Conservation (phyloP, 1,140 invertebrate genomes). For the Danaus plexippus region DNA sequence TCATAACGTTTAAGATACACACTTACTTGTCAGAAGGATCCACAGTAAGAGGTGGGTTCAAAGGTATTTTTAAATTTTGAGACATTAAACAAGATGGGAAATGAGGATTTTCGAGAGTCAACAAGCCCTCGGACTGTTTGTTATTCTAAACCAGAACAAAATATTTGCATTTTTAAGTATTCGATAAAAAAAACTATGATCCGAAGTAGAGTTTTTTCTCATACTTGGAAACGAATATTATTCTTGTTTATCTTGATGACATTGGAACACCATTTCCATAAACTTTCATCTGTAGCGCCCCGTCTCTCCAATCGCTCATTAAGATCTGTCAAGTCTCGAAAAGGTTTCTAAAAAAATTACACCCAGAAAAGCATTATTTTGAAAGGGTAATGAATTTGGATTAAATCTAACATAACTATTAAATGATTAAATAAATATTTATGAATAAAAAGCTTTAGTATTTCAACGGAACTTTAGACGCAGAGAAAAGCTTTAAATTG, state of each 20-base stretch:
- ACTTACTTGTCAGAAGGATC: constrained; percentile 33
- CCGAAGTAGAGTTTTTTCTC: background rate
- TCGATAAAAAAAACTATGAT: background rate
- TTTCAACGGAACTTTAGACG: no score
- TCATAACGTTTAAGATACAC: background rate
- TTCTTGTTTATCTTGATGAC: constrained; percentile 26
- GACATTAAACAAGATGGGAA: constrained; percentile 47
- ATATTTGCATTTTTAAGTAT: constrained; percentile 12
- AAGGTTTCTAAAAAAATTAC: constrained; percentile 27
- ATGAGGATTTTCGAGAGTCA: constrained; percentile 27
- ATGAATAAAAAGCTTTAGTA: no score
- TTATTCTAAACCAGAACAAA: constrained; percentile 6
- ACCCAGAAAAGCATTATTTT: no score
- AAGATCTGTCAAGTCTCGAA: constrained; percentile 38
- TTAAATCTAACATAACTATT: no score
- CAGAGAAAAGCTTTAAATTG: no score
- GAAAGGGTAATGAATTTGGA: no score
- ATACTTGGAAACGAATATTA: constrained; percentile 11
- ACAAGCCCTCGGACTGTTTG: constrained; percentile 20
- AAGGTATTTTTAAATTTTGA: constrained; percentile 36
- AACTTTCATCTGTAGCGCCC: constrained; percentile 45
- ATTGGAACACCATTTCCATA: constrained; percentile 50
- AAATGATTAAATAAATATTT: no score
- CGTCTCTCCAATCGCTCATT: constrained; percentile 34
- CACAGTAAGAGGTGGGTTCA: constrained; percentile 30